Conservation (phyloP, 2,113 vertebrate genomes). For the Ia io region DNA sequence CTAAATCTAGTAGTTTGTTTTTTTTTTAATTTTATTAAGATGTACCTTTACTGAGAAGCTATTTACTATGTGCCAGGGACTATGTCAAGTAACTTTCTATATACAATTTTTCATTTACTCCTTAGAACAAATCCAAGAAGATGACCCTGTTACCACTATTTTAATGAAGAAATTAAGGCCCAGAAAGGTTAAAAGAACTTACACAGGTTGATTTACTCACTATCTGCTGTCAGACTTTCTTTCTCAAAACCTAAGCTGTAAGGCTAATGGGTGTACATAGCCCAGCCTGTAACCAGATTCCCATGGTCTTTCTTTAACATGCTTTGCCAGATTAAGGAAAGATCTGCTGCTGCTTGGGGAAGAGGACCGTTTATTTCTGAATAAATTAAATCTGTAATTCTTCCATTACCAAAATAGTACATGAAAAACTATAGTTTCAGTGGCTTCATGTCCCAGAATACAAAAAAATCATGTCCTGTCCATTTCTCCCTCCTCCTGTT, state of each 20-base stretch:
- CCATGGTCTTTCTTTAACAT: background rate
- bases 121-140: conserved; percentile 22
- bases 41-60: background rate
- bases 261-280: background rate
- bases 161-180: background rate
- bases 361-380: background rate
- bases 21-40: background rate
- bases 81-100: background rate
- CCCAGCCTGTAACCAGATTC: background rate
- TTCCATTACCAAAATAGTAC: background rate
- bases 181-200: background rate
- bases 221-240: background rate
- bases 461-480: background rate
- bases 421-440: background rate
- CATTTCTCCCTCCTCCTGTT: background rate
- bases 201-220: background rate
- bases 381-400: conserved; percentile 13
- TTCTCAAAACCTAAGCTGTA: background rate
- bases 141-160: background rate
- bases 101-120: conserved; percentile 3
- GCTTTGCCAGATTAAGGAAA: background rate
- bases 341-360: background rate
- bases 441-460: background rate
- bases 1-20: background rate
- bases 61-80: background rate